Conservation (phyloP, 1,140 invertebrate species). For the Muscidifurax raptorellus region DNA sequence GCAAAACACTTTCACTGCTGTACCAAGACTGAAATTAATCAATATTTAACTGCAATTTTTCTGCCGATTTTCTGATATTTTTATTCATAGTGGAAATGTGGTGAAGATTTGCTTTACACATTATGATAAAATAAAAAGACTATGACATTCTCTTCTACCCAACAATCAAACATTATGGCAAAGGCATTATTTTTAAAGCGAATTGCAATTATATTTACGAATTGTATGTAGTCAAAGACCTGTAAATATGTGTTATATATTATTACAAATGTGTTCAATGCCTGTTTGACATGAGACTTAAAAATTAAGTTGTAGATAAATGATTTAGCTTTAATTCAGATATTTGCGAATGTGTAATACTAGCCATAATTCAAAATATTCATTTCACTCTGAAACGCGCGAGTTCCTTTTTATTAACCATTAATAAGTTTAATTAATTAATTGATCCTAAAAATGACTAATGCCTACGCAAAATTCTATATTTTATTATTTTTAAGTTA, state of each 20-base stretch:
- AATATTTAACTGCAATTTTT: not conserved
- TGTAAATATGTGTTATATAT: not conserved
- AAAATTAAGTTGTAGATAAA: not conserved
- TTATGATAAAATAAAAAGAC: not conserved
- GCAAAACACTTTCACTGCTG: not conserved
- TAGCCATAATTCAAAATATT: not conserved
- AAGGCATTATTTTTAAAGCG: not conserved
- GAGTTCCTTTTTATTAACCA: constrained; percentile 33
- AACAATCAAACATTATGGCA: not conserved
- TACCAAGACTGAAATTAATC: not conserved
- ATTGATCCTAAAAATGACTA: not conserved
- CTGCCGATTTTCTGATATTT: no score
- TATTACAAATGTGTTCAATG: not conserved
- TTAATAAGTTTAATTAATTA: constrained; percentile 10
- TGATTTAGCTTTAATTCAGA: not conserved
- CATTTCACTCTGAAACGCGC: constrained; percentile 19
- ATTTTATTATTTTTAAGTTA: not conserved
- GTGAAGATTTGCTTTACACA: no score
- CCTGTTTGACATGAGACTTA: not conserved
- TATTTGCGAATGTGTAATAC: not conserved
- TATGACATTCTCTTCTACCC: not conserved
- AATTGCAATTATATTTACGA: not conserved
- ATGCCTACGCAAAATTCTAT: not conserved
- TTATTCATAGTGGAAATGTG: no score
- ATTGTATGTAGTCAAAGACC: not conserved